Conservation (phyloP, 1,140 invertebrate species). For the Notospermus geniculatus region DNA sequence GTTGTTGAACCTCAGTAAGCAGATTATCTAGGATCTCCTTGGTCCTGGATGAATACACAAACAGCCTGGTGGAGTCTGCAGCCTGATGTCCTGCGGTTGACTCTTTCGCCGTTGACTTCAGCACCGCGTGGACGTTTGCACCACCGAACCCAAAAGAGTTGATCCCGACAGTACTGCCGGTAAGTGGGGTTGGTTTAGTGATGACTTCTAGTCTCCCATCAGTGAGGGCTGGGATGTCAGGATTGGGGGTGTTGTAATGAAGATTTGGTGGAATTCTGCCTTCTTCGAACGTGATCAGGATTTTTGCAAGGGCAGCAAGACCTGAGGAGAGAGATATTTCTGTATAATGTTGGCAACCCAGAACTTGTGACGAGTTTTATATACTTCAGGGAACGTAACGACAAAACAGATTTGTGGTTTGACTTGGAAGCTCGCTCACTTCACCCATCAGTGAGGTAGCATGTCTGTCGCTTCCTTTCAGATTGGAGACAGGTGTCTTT, state of each 20-base stretch:
- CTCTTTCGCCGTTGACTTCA: slow-evolving; percentile 62
- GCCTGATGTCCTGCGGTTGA: slow-evolving; percentile 49
- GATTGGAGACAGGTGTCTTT: no score
- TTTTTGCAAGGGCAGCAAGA: slow-evolving; percentile 83
- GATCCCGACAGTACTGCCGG: slow-evolving; percentile 79
- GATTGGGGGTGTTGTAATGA: slow-evolving; percentile 83
- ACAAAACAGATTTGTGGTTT: no score
- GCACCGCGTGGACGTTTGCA: slow-evolving; percentile 87
- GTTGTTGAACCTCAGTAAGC: slow-evolving; percentile 61
- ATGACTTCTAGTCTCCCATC: slow-evolving; percentile 89
- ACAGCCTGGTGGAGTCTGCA: slow-evolving; percentile 64
- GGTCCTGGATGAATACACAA: slow-evolving; percentile 80
- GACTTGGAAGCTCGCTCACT: no score
- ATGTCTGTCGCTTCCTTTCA: no score
- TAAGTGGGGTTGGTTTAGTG: slow-evolving; percentile 73
- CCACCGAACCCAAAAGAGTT: slow-evolving; percentile 99
- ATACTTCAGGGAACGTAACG: background rate
- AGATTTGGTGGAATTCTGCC: slow-evolving; percentile 86
- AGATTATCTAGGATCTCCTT: slow-evolving; percentile 73
- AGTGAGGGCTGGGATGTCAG: slow-evolving; percentile 79
- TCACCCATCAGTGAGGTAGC: no score
- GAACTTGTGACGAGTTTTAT: no score
- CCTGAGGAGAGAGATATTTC: slow-evolving; percentile 62
- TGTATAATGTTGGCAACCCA: no score
- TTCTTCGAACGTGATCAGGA: slow-evolving; percentile 84